These are phyloP conservation scores for Cheirogaleus major DNA, from an alignment of 2,797 vertebrate species.

Conservation along the genomic window DNA sequence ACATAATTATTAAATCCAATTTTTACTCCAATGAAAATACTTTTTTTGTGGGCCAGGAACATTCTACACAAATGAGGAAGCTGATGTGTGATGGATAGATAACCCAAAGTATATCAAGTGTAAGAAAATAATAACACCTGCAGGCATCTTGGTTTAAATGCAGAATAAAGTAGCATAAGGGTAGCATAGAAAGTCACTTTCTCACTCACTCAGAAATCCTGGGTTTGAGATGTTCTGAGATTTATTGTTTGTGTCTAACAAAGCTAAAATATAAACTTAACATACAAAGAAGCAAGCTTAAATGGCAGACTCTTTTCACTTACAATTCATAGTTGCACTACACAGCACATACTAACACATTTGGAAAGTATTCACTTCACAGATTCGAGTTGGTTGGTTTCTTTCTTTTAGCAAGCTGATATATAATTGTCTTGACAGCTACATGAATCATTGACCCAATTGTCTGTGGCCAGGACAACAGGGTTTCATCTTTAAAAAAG, in stretches of 20 bases:
- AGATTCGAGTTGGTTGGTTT: neutral
- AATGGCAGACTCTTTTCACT: neutral
- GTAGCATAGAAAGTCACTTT: neutral
- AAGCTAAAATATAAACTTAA: neutral
- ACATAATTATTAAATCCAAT: neutral
- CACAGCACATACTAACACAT: neutral
- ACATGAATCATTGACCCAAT: neutral
- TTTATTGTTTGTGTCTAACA: neutral
- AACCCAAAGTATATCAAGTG: neutral
- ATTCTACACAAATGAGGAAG: neutral
- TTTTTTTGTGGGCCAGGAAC: neutral
- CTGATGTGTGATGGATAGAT: neutral
- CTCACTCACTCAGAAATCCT: neutral
- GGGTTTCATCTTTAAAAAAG: neutral
- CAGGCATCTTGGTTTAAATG: neutral
- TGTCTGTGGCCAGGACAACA: neutral
- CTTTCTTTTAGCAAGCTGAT: neutral
- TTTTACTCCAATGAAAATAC: neutral
- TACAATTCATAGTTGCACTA: neutral
- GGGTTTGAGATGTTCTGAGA: neutral
- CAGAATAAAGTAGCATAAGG: neutral
- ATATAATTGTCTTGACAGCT: neutral
- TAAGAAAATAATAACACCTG: neutral
- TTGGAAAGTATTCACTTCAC: neutral
- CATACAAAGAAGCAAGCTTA: neutral